Percentiles rank a stretch among this genome's conserved stretches.
Evolutionary conservation across 2,113 vertebrate genomes (phyloP).

Genomic region (Oxygymnocypris stewartii): DNA sequence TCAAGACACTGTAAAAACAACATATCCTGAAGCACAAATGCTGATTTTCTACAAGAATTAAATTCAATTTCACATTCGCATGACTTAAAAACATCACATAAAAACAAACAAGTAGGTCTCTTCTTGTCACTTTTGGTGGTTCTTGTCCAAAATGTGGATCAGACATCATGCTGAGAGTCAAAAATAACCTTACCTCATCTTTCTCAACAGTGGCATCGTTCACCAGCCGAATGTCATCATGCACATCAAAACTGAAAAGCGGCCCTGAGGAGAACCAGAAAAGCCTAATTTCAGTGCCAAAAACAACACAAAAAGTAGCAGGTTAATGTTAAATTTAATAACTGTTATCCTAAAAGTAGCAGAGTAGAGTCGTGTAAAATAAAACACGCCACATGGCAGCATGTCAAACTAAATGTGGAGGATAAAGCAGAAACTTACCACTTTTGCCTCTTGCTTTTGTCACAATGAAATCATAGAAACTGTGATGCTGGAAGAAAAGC

Average conservation of each 20-base stretch:
- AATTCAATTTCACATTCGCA: background rate
- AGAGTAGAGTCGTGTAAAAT: background rate
- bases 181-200: conserved; percentile 77
- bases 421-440: conserved; percentile 65
- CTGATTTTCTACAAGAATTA: background rate
- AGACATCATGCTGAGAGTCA: background rate
- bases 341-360: background rate
- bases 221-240: conserved; percentile 85
- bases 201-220: conserved; percentile 88
- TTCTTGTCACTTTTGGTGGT: background rate
- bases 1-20: background rate
- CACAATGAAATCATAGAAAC: conserved; percentile 90
- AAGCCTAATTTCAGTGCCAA: background rate
- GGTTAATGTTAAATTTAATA: background rate
- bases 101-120: background rate
- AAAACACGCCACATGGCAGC: background rate
- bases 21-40: background rate
- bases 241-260: conserved; percentile 88
- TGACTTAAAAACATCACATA: background rate
- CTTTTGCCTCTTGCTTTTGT: conserved; percentile 89
- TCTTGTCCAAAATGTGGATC: background rate
- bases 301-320: background rate
- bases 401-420: background rate
- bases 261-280: conserved; percentile 70
- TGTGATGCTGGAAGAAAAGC: conserved; percentile 77